These are phyloP conservation scores for Elephas maximus DNA, from an alignment of 2,113 vertebrate species.

Conservation along the genomic window DNA sequence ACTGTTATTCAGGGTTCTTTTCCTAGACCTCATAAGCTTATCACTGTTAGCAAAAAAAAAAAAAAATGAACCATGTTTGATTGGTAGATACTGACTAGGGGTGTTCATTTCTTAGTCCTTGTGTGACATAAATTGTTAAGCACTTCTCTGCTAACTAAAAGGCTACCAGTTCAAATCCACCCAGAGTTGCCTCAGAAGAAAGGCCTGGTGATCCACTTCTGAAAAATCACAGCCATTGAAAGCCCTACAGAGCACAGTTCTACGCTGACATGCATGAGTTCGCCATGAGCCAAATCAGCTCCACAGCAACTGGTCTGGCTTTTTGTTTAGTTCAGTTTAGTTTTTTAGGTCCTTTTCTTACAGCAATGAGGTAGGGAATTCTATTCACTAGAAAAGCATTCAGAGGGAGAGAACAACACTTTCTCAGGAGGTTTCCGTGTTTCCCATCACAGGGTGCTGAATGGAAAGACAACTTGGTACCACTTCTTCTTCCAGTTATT, in stretches of 20 bases:
- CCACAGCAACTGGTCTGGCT: not conserved
- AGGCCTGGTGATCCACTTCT: not conserved
- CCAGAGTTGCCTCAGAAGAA: not conserved
- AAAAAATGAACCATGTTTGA: not conserved
- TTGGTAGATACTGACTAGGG: not conserved
- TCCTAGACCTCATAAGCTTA: not conserved
- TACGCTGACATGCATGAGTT: not conserved
- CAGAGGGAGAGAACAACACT: not conserved
- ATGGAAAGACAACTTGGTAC: not conserved
- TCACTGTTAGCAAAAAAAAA: not conserved
- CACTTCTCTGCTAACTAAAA: too few relatives aligned
- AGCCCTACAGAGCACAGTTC: not conserved
- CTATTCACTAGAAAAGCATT: not conserved
- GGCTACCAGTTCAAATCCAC: too few relatives aligned
- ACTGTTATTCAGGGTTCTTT: not conserved
- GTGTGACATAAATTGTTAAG: not conserved
- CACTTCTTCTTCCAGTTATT: not conserved
- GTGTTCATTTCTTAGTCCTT: not conserved
- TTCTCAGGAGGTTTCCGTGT: not conserved
- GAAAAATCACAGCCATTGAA: not conserved
- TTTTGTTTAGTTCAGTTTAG: not conserved
- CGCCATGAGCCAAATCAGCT: not conserved
- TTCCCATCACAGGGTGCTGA: not conserved
- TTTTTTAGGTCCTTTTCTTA: not conserved
- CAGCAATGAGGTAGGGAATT: not conserved